These are phyloP conservation scores for Linepithema humile DNA, from an alignment of 1,140 invertebrate genomes.

Conservation along the genomic window DNA sequence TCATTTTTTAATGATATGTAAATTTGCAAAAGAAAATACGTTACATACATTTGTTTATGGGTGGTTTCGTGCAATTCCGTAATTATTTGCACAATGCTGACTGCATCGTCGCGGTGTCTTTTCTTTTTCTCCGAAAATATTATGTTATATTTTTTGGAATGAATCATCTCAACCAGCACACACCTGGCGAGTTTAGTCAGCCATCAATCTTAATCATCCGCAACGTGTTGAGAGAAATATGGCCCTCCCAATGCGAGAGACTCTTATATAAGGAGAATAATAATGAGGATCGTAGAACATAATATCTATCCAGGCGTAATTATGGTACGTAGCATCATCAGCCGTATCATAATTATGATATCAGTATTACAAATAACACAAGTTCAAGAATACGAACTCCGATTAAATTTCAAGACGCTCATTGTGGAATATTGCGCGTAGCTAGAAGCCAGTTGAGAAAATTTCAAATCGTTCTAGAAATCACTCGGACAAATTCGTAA, in stretches of 20 bases:
- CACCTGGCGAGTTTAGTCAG: slow-evolving; percentile 53
- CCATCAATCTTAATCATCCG: slow-evolving; percentile 56
- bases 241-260: slow-evolving; percentile 52
- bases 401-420: slow-evolving; percentile 8
- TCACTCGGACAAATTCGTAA: background rate
- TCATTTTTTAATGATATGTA: background rate
- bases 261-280: slow-evolving; percentile 57
- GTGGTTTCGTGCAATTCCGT: background rate
- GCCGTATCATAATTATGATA: slow-evolving; percentile 47
- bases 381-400: background rate
- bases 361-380: slow-evolving; percentile 40
- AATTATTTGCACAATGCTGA: slow-evolving; percentile 29
- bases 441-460: too few species aligned
- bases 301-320: slow-evolving; percentile 49
- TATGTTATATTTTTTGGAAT: slow-evolving; percentile 52
- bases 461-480: too few species aligned
- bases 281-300: slow-evolving; percentile 49
- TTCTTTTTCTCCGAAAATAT: slow-evolving; percentile 39
- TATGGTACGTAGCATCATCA: slow-evolving; percentile 20
- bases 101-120: background rate
- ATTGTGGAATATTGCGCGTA: background rate
- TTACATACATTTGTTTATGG: background rate
- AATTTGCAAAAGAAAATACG: background rate
- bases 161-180: slow-evolving; percentile 43
- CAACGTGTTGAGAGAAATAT: slow-evolving; percentile 58